phyloP scores from a whole-genome alignment of 2,888 invertebrate genomes.

The Macropis europaea region DNA sequence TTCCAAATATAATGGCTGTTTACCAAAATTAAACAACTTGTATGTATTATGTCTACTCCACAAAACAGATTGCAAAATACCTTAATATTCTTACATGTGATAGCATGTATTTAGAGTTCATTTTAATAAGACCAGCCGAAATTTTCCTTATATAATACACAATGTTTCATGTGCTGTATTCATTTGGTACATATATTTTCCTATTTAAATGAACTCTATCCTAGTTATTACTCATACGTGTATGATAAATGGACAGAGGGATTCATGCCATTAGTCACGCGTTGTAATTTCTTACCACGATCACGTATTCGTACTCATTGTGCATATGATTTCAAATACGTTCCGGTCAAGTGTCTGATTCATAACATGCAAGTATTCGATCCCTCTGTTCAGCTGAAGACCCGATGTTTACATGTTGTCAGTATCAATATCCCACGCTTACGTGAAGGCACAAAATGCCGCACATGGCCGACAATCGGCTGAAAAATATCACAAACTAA shows the following conservation, averaged over 20 bases:
- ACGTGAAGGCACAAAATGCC: slow-evolving; percentile 80
- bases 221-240: slow-evolving; percentile 62
- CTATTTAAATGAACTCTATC: slow-evolving; percentile 51
- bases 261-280: slow-evolving; percentile 42
- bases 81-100: slow-evolving; percentile 54
- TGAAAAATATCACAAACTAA: slow-evolving; percentile 63
- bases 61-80: slow-evolving; percentile 68
- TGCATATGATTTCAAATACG: not conserved
- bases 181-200: not conserved
- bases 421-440: slow-evolving; percentile 80
- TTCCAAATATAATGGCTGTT: not conserved
- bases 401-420: slow-evolving; percentile 79
- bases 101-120: slow-evolving; percentile 60
- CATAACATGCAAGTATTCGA: slow-evolving; percentile 27
- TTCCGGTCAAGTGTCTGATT: not conserved
- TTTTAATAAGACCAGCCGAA: slow-evolving; percentile 39
- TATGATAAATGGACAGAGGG: slow-evolving; percentile 72
- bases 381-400: slow-evolving; percentile 72
- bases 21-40: not conserved
- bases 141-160: not conserved
- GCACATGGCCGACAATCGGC: slow-evolving; percentile 76
- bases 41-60: not conserved
- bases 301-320: not conserved
- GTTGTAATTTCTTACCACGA: not conserved
- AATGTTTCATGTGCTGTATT: not conserved